Evolutionary conservation across 2,797 vertebrate species (phyloP).

Genomic region (Choloepus didactylus): DNA sequence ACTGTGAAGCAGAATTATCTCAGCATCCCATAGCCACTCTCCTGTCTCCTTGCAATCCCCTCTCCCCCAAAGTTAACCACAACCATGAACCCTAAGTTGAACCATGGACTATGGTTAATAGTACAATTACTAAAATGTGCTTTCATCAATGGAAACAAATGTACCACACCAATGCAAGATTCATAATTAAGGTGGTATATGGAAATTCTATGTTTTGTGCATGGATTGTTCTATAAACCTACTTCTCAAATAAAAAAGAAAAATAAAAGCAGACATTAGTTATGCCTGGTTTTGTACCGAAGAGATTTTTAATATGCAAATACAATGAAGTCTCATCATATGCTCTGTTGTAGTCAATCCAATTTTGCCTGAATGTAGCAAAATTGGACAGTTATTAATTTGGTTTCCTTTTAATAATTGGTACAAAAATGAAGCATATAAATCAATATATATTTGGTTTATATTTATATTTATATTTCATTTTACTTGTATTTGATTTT

Average conservation of each 20-base stretch:
- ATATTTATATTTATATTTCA: too few species aligned
- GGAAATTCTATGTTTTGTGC: too few species aligned
- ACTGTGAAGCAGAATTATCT: background rate
- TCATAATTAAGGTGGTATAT: too few species aligned
- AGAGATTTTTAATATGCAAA: background rate
- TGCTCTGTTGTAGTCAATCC: background rate
- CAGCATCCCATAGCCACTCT: background rate
- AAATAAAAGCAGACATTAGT: background rate
- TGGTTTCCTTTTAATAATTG: background rate
- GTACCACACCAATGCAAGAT: too few species aligned
- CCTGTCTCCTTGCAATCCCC: background rate
- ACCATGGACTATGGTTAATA: too few species aligned
- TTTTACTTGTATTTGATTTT: slow-evolving; percentile 20
- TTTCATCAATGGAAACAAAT: too few species aligned
- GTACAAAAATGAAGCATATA: background rate
- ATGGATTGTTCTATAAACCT: too few species aligned
- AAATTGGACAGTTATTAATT: background rate
- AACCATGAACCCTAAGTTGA: background rate
- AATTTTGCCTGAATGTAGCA: background rate
- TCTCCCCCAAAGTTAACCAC: background rate
- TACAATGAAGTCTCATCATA: background rate
- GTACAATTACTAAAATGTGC: too few species aligned
- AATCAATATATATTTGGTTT: background rate
- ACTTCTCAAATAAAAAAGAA: too few species aligned
- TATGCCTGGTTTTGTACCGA: background rate